phyloP scores from a whole-genome alignment of 2,113 vertebrate genomes.

The Eulemur macaco region DNA sequence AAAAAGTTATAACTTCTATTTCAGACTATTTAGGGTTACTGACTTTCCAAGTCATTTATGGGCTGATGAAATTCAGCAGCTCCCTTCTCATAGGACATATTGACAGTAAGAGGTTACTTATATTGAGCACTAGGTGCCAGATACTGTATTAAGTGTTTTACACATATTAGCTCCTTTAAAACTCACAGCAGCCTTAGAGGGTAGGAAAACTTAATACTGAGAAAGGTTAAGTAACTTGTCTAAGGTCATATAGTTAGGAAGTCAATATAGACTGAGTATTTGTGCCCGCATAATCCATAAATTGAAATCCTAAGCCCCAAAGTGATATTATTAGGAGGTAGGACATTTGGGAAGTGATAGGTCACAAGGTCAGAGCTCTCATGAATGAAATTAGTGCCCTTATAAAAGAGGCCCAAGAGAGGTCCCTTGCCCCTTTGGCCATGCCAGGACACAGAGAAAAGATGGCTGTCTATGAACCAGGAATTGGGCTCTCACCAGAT shows the following conservation, averaged over 20 bases:
- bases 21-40: not conserved
- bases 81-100: not conserved
- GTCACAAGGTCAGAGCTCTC: not conserved
- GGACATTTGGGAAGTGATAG: not conserved
- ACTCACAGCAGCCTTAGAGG: not conserved
- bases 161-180: not conserved
- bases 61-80: not conserved
- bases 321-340: not conserved
- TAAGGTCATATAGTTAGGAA: not conserved
- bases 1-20: not conserved
- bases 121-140: not conserved
- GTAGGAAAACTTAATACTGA: not conserved
- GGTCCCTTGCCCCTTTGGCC: not conserved
- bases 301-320: not conserved
- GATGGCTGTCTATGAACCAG: too few species aligned
- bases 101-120: not conserved
- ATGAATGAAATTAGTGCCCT: not conserved
- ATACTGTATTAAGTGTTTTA: not conserved
- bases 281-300: not conserved
- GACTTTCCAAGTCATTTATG: not conserved
- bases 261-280: not conserved
- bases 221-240: not conserved
- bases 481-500: not conserved
- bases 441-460: not conserved
- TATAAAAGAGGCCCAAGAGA: not conserved